Base-by-base conservation (phyloP, 2,797 vertebrate species). In the Podarcis lilfordi region DNA sequence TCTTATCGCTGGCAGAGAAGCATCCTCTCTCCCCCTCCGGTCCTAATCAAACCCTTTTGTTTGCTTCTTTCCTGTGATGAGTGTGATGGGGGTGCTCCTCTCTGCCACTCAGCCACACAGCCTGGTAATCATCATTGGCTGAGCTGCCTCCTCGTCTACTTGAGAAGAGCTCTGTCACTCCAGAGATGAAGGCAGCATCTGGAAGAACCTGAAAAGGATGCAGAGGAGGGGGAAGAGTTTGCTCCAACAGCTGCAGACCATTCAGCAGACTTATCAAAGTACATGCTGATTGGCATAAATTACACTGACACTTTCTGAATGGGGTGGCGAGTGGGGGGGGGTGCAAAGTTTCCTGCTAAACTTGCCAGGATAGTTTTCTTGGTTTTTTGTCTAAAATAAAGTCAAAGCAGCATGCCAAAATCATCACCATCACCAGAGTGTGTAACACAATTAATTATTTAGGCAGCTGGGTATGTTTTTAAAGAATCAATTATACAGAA, bases 201-300 rank as follows among this genome's bases (percentile, higher is more conserved):
- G 94, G 90, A 80, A 93, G 91, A 95, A 93, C 91, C 92, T 95
- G 85, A 94, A 94, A 93, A 92, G 86, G 71, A 77, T 79, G 86
- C 27, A 84, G 86, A 71, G 86, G 86, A 78, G 80, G 15, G 45
- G 40, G 50, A n/a, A 76, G 6, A 6, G 32, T 94, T 94, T 92
- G 88, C 81, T 93, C 89, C 90, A 92, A 88, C 95, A 95, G 95
- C 95, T 96, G 95, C 94, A 92, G 90, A 89, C 89, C 91, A 93
- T 96, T 94, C 93, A 96, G 86, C 69, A 92, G 76, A 64, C 88
- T 93, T 96, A 92, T 95, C 93, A 94, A 93, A 95, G 90, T 91
- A 89, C 84, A 69, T 90, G 80, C 90, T 95, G 93, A 95, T 94
- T 94, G 90, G 92, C 94, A 93, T 93, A 95, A 95, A 93, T 95